phyloP scores from a whole-genome alignment of 2,888 invertebrate genomes.

The Drosophila kokeensis region DNA sequence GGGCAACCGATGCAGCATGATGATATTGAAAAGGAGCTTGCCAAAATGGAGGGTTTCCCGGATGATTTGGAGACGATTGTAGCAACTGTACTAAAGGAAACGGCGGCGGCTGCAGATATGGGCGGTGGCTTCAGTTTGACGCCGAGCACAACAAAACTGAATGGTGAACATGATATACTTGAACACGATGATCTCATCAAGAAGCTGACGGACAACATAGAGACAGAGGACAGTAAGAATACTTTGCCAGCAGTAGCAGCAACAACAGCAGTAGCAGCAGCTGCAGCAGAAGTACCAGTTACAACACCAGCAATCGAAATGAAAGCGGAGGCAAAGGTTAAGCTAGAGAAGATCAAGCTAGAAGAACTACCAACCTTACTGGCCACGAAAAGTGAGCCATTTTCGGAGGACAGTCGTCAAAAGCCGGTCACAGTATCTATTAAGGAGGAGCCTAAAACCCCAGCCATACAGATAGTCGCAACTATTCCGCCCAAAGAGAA shows the following conservation, averaged over 20 bases:
- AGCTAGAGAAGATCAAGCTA: slow-evolving; percentile 52
- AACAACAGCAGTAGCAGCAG: slow-evolving; percentile 21
- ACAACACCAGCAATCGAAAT: slow-evolving; percentile 8
- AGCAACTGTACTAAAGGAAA: slow-evolving; percentile 56
- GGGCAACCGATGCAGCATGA: slow-evolving; percentile 54
- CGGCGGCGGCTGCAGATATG: slow-evolving; percentile 28
- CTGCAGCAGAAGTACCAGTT: slow-evolving; percentile 5
- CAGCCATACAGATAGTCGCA: slow-evolving; percentile 19
- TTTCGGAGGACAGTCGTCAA: slow-evolving; percentile 12
- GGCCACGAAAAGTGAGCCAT: slow-evolving; percentile 43
- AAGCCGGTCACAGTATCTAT: neutral
- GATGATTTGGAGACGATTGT: slow-evolving; percentile 71
- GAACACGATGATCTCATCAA: slow-evolving; percentile 82
- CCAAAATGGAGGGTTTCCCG: slow-evolving; percentile 88
- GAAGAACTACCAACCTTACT: slow-evolving; percentile 50
- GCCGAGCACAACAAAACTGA: slow-evolving; percentile 65
- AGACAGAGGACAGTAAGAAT: slow-evolving; percentile 53
- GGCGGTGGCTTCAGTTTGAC: slow-evolving; percentile 38
- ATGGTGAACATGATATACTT: slow-evolving; percentile 83
- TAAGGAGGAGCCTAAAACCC: slow-evolving; percentile 36
- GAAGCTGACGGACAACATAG: slow-evolving; percentile 71
- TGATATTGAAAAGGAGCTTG: slow-evolving; percentile 89
- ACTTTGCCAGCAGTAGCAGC: slow-evolving; percentile 25
- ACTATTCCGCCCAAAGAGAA: slow-evolving; percentile 14
- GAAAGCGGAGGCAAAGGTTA: slow-evolving; percentile 48